A percentile compares a stretch with the other conserved stretches of the same genome.
phyloP scores from a whole-genome alignment of 2,797 vertebrate genomes.

The Neoniphon sammara region DNA sequence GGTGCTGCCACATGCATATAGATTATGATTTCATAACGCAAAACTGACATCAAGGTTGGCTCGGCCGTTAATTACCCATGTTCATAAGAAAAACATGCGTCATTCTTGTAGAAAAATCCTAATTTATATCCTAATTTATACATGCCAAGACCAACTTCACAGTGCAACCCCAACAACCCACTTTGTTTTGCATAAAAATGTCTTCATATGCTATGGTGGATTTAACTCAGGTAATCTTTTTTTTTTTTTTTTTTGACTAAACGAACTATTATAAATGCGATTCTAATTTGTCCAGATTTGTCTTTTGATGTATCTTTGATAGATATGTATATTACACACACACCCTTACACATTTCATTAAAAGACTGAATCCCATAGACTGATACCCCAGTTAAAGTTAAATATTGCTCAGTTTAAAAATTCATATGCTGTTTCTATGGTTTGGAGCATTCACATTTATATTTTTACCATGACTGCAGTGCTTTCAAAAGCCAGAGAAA shows the following conservation, averaged over 20 bases:
- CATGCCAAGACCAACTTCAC: constrained; percentile 40
- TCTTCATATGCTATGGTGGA: constrained; percentile 1
- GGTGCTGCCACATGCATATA: constrained; percentile 39
- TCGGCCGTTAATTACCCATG: constrained; percentile 53
- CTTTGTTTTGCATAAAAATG: constrained; percentile 41
- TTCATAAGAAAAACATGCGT: constrained; percentile 26
- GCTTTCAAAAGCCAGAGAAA: not conserved
- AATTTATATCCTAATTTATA: constrained; percentile 46
- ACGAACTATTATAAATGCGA: constrained; percentile 33
- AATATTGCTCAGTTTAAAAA: not conserved
- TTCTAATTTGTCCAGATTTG: constrained; percentile 38
- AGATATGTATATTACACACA: too few species aligned
- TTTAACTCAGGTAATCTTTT: not conserved
- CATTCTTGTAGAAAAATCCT: constrained; percentile 19
- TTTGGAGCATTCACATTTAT: not conserved
- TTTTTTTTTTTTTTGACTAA: not conserved
- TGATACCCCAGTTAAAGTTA: not conserved
- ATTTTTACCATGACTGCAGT: not conserved
- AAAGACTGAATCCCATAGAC: not conserved
- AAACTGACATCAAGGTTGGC: constrained; percentile 53
- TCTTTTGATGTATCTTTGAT: constrained; percentile 18
- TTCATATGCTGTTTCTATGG: not conserved
- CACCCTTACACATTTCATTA: constrained; percentile 5
- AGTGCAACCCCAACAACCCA: constrained; percentile 1
- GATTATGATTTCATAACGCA: constrained; percentile 56